These are phyloP conservation scores for Mormyrops boulengeri DNA, from an alignment of 2,797 vertebrate genomes.

Conservation along the genomic window DNA sequence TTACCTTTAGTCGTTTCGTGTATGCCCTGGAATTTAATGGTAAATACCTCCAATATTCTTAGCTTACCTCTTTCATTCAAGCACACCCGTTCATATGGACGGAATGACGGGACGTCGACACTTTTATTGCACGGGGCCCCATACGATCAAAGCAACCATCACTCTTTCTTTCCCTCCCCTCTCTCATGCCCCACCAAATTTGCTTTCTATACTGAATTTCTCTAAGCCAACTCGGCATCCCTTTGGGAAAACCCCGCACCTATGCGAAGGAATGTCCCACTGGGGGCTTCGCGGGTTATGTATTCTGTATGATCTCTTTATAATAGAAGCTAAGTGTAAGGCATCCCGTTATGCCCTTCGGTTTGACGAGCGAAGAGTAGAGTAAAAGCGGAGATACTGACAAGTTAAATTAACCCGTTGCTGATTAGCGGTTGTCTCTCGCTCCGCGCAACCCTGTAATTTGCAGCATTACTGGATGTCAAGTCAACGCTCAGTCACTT, in stretches of 20 bases:
- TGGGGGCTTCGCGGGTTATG: conserved; percentile 25
- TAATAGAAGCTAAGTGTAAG: background rate
- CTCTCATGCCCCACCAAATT: conserved; percentile 44
- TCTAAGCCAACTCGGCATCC: conserved; percentile 53
- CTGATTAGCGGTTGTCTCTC: conserved; percentile 1
- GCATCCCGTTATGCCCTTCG: background rate
- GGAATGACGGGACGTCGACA: conserved; percentile 33
- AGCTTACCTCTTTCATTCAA: conserved; percentile 13
- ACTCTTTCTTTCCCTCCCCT: conserved; percentile 43
- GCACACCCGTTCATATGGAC: conserved; percentile 30
- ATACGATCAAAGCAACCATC: conserved; percentile 64
- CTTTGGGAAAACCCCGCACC: conserved; percentile 45
- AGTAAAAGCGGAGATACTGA: background rate
- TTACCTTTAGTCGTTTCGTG: conserved; percentile 18
- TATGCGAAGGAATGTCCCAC: conserved; percentile 46
- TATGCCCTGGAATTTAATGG: background rate
- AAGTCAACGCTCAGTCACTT: conserved; percentile 19
- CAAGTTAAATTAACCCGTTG: conserved; percentile 12
- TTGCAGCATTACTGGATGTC: conserved; percentile 18
- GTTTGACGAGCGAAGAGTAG: background rate
- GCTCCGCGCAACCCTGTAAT: conserved; percentile 14
- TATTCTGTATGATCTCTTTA: background rate
- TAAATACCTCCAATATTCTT: conserved; percentile 18
- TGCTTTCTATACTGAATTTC: conserved; percentile 55
- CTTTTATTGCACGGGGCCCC: conserved; percentile 48